Evolutionary conservation across 2,888 invertebrate genomes (phyloP).

Genomic region (Melikaiella ostensackeni): DNA sequence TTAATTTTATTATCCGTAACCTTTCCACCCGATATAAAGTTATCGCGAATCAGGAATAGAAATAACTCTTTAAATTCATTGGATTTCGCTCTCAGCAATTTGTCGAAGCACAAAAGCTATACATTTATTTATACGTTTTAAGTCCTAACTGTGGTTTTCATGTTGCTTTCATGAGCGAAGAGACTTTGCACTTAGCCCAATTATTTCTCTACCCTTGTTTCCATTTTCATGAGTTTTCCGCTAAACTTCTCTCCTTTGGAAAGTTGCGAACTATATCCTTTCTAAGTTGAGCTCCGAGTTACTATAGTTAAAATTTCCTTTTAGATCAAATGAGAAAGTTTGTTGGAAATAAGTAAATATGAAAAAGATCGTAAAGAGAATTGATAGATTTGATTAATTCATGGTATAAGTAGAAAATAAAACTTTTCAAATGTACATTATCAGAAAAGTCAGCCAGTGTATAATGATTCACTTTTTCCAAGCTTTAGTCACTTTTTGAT

Average conservation of each 20-base stretch:
- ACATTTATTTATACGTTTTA: background rate
- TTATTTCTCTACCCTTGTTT: slow-evolving; percentile 47
- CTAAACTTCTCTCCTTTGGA: background rate
- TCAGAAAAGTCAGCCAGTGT: too few relatives aligned
- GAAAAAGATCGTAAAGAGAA: background rate
- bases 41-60: background rate
- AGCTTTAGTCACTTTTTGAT: too few relatives aligned
- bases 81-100: background rate
- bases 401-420: too few relatives aligned
- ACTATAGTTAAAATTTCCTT: background rate
- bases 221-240: background rate
- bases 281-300: background rate
- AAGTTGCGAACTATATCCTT: background rate
- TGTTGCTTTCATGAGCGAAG: background rate
- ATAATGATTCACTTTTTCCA: too few relatives aligned
- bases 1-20: slow-evolving; percentile 16
- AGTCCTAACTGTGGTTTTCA: background rate
- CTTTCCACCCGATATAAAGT: background rate
- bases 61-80: background rate
- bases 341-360: background rate
- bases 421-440: too few relatives aligned
- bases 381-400: too few relatives aligned
- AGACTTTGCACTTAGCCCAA: slow-evolving; percentile 47
- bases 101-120: background rate
- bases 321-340: background rate